phyloP scores from a whole-genome alignment of 2,113 vertebrate genomes.

The Recurvirostra avosetta region DNA sequence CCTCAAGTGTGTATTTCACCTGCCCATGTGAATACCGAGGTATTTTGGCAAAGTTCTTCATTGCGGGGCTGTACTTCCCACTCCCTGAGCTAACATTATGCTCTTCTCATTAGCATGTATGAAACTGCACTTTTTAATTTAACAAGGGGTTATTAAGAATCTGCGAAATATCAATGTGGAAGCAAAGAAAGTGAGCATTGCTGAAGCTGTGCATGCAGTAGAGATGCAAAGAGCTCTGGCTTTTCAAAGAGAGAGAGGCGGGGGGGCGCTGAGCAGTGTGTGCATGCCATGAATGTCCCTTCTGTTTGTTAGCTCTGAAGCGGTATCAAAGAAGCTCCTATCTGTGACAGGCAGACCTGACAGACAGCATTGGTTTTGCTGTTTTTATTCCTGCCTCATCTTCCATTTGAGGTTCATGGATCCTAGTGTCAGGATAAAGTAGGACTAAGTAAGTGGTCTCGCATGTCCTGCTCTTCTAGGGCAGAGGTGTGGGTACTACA shows the following conservation, averaged over 20 bases:
- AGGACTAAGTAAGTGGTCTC: background rate
- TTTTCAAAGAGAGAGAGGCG: background rate
- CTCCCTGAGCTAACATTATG: background rate
- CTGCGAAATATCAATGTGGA: background rate
- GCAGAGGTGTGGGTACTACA: background rate
- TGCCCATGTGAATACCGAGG: background rate
- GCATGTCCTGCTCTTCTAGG: background rate
- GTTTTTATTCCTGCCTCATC: background rate
- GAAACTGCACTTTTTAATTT: background rate
- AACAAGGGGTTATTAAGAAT: constrained; percentile 4
- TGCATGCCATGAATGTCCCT: constrained; percentile 21
- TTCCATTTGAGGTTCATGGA: background rate
- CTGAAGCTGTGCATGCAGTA: background rate
- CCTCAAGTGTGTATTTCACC: background rate
- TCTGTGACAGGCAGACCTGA: constrained; percentile 17
- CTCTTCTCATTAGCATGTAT: constrained; percentile 12
- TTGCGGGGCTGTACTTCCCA: background rate
- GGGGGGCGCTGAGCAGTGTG: background rate
- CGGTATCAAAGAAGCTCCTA: constrained; percentile 13
- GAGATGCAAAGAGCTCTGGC: background rate
- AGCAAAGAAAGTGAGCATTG: constrained; percentile 8
- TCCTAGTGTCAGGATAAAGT: background rate
- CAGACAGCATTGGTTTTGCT: background rate
- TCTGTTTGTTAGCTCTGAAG: constrained; percentile 29
- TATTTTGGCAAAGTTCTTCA: background rate